A percentile compares a stretch with the other conserved stretches of the same genome.
These are phyloP conservation scores for Plecturocebus donacophilus DNA, from an alignment of 2,113 vertebrate species.

Conservation along the genomic window DNA sequence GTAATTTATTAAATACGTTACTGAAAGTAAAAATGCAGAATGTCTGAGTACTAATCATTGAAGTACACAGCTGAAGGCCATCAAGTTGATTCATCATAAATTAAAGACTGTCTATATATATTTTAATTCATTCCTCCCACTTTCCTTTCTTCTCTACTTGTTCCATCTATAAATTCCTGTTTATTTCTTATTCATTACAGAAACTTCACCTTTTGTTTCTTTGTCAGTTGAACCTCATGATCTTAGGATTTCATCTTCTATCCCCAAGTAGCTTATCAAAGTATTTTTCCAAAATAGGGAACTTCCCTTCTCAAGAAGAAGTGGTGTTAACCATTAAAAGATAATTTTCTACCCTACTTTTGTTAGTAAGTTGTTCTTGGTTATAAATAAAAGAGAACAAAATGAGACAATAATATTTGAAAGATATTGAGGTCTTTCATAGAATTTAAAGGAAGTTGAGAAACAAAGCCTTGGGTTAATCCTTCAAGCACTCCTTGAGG, in stretches of 20 bases:
- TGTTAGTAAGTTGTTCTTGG: background rate
- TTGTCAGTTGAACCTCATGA: background rate
- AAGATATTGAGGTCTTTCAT: background rate
- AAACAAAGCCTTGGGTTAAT: background rate
- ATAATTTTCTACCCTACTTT: background rate
- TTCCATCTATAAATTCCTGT: background rate
- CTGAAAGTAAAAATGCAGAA: background rate
- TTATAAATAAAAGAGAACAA: background rate
- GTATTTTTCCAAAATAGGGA: background rate
- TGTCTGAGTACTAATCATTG: background rate
- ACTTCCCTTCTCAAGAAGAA: background rate
- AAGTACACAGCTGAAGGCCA: background rate
- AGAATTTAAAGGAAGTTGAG: slow-evolving; percentile 7
- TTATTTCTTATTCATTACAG: background rate
- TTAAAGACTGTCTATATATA: background rate
- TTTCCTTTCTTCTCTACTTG: slow-evolving; percentile 7
- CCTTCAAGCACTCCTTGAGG: background rate
- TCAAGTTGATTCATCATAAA: background rate
- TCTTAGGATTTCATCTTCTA: background rate
- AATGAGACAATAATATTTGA: background rate
- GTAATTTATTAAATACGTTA: background rate
- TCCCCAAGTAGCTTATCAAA: background rate
- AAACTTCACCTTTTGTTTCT: background rate
- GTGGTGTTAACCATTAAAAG: background rate
- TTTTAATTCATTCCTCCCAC: background rate